Conservation (phyloP, 23 tunicate genomes). For the Phallusia fumigata region DNA sequence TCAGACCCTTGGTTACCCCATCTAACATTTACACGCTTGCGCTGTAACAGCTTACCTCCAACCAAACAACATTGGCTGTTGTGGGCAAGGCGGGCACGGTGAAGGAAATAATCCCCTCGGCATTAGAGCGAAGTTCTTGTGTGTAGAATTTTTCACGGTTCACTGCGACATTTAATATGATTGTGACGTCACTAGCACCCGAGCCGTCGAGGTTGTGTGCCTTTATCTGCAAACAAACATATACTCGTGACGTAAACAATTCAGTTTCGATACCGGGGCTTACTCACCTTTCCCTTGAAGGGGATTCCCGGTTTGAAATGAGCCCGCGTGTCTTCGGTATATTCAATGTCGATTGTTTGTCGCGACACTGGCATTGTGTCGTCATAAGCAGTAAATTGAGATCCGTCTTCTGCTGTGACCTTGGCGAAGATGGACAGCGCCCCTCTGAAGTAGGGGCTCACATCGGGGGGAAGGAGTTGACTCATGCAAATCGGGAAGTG, state of each 20-base stretch:
- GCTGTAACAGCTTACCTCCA: constrained; percentile 38
- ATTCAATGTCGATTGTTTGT: constrained; percentile 54
- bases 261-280: too few species aligned
- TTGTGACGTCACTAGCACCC: constrained; percentile 32
- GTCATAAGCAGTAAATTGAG: constrained; percentile 57
- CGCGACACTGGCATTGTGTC: constrained; percentile 76
- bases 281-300: constrained; percentile 67
- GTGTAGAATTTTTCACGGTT: constrained; percentile 26
- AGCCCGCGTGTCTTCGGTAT: constrained; percentile 57
- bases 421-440: constrained; percentile 53
- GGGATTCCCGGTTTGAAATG: constrained; percentile 90
- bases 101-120: constrained; percentile 52
- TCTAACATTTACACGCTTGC: too few species aligned
- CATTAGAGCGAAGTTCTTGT: constrained; percentile 46
- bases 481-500: constrained; percentile 41
- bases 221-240: constrained; percentile 9
- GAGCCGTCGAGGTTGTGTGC: constrained; percentile 57
- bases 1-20: too few species aligned
- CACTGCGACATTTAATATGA: constrained; percentile 35
- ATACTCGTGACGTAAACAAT: background rate
- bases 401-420: constrained; percentile 53
- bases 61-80: constrained; percentile 30
- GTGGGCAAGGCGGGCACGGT: constrained; percentile 55
- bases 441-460: constrained; percentile 46
- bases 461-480: constrained; percentile 42